Evolutionary conservation across 1,140 invertebrate species (phyloP), one percentile per base, ranked within the genome.

Genomic region (Drosophila sturtevanti): DNA sequence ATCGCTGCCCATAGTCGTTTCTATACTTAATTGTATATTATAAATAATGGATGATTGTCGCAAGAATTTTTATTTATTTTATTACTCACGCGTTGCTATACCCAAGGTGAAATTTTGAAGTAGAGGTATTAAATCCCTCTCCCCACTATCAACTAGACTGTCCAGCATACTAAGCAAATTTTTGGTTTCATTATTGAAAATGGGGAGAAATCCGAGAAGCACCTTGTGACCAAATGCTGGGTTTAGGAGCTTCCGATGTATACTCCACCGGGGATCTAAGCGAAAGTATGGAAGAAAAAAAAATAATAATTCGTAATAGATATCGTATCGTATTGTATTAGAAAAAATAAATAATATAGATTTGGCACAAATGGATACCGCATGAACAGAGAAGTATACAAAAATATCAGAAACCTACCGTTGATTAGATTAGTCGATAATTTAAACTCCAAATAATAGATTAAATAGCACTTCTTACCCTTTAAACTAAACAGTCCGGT

Each of bases 1-100:
- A 35, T 81, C 75, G 27, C 71, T 79, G 0, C 90, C 90, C 90
- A 91, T 91, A 2, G 90, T 91, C 4, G 90, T 91, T 71, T 90
- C 90, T 91, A 31, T 31, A 16, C 41, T 73, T 48, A 5, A 21
- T 22, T 5, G 35, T 1, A 41, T 6, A 1, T n/a, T 11, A 5
- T 31, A 41, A 9, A 1, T n/a, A n/a, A 5, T 31, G 0, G 0
- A 35, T 2, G 7, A 27, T 0, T 27, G 10, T 10, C 2, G 0
- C 0, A 0, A 41, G 3, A 4, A 12, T 0, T 22, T 14, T 21
- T 2, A 0, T 9, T 35, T 37, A 0, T 0, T 35, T 11, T 7
- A 21, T 5, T 7, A 78, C 90, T 89, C 59, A 91, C 90, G 79
- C 31, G 84, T 82, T 4, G 90, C 86, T 48, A 91, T 78, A 22